These are phyloP conservation scores for Tenthredo notha DNA, from an alignment of 2,888 invertebrate genomes.

Conservation along the genomic window DNA sequence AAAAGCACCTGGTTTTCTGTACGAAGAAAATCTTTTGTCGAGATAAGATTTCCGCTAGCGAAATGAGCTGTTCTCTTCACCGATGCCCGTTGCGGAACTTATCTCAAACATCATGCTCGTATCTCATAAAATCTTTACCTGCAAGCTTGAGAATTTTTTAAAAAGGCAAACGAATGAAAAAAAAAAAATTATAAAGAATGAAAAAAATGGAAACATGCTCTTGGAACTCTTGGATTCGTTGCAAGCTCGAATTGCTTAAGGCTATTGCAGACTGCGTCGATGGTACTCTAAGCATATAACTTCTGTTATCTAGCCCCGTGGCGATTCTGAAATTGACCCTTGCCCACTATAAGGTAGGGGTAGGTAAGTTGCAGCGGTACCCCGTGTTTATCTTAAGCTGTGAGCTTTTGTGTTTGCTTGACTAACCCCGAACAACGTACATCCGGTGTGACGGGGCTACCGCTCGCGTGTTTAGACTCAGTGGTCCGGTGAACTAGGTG, in stretches of 20 bases:
- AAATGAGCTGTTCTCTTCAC: neutral
- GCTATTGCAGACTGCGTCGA: conserved; percentile 14
- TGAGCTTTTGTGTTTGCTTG: conserved; percentile 72
- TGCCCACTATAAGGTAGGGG: neutral
- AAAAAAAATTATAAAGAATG: neutral
- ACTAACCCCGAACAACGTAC: conserved; percentile 32
- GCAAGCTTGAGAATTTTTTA: neutral
- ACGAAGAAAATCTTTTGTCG: neutral
- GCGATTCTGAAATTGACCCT: conserved; percentile 20
- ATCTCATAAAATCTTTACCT: neutral
- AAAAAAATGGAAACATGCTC: neutral
- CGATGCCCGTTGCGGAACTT: neutral
- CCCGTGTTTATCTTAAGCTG: conserved; percentile 70
- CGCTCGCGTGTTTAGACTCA: conserved; percentile 44
- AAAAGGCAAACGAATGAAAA: neutral
- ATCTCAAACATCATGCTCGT: neutral
- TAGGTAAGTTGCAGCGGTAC: conserved; percentile 66
- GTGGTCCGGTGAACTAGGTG: conserved; percentile 40
- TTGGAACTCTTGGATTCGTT: neutral
- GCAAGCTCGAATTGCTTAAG: neutral
- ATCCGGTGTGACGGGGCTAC: conserved; percentile 18
- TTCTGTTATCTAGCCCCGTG: neutral
- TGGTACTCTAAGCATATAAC: conserved; percentile 7
- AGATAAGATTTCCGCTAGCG: neutral
- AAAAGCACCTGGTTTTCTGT: conserved; percentile 12